Percentiles rank a stretch among this genome's conserved stretches.
These are phyloP conservation scores for Phoxinus dragarum DNA, from an alignment of 2,797 vertebrate genomes.

Conservation along the genomic window DNA sequence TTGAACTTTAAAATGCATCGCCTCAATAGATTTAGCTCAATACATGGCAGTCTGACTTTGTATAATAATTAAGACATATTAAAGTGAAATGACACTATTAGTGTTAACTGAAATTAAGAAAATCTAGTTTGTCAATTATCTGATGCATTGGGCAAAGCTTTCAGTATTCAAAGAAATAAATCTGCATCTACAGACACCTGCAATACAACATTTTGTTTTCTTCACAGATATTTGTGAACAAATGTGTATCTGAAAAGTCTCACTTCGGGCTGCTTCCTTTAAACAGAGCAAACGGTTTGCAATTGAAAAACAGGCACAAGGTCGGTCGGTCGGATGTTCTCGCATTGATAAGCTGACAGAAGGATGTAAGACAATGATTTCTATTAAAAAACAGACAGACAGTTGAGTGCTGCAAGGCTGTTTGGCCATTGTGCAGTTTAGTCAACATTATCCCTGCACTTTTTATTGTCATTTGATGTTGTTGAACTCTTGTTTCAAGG, in stretches of 20 bases:
- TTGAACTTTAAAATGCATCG: slow-evolving; percentile 4
- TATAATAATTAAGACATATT: slow-evolving; percentile 17
- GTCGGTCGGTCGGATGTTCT: not conserved
- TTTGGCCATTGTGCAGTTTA: slow-evolving; percentile 3
- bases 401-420: not conserved
- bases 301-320: slow-evolving; percentile 20
- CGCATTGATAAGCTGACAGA: not conserved
- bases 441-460: not conserved
- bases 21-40: not conserved
- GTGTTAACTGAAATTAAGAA: slow-evolving; percentile 13
- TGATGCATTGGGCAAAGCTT: not conserved
- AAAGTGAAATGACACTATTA: not conserved
- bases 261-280: not conserved
- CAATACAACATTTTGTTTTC: not conserved
- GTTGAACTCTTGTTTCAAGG: not conserved
- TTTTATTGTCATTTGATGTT: not conserved
- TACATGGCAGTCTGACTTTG: not conserved
- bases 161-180: not conserved
- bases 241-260: not conserved
- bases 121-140: not conserved
- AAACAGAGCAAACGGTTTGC: not conserved
- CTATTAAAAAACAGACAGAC: slow-evolving; percentile 15
- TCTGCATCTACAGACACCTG: not conserved
- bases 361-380: slow-evolving; percentile 41
- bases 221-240: not conserved